Conservation (phyloP, 92 coral and sea anemone genomes). For the Heteractis magnifica region DNA sequence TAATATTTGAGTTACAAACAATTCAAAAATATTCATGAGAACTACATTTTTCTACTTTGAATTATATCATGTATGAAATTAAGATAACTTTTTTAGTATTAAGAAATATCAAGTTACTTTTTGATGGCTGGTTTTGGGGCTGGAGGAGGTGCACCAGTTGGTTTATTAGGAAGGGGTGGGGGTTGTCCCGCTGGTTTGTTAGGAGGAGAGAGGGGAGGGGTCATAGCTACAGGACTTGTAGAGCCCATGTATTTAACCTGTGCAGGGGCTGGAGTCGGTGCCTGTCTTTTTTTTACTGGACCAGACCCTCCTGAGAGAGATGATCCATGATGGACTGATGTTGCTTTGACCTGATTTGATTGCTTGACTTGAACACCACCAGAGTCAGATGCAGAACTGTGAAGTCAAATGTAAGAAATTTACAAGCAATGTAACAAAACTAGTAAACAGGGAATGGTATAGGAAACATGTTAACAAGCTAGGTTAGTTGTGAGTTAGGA, state of each 20-base stretch:
- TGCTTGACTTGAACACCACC: neutral
- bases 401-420: neutral
- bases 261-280: slow-evolving; percentile 58
- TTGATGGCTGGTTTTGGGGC: slow-evolving; percentile 60
- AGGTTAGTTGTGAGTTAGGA: too few relatives aligned
- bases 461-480: too few relatives aligned
- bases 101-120: slow-evolving; percentile 12
- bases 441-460: neutral
- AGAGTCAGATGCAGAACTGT: neutral
- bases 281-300: slow-evolving; percentile 49
- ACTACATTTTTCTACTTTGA: neutral
- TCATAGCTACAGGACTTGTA: slow-evolving; percentile 54
- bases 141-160: slow-evolving; percentile 65
- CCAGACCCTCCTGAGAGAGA: slow-evolving; percentile 29
- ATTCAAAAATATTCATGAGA: neutral
- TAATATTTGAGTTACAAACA: neutral
- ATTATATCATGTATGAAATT: neutral
- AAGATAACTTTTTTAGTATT: neutral
- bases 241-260: slow-evolving; percentile 80
- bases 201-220: slow-evolving; percentile 45
- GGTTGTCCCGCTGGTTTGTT: slow-evolving; percentile 46
- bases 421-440: neutral
- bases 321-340: slow-evolving; percentile 16
- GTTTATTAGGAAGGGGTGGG: slow-evolving; percentile 44
- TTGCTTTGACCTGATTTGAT: neutral